Percentiles rank a stretch among this genome's conserved stretches.
Conservation (phyloP, 2,113 vertebrate genomes). For the Holacanthus passer region DNA sequence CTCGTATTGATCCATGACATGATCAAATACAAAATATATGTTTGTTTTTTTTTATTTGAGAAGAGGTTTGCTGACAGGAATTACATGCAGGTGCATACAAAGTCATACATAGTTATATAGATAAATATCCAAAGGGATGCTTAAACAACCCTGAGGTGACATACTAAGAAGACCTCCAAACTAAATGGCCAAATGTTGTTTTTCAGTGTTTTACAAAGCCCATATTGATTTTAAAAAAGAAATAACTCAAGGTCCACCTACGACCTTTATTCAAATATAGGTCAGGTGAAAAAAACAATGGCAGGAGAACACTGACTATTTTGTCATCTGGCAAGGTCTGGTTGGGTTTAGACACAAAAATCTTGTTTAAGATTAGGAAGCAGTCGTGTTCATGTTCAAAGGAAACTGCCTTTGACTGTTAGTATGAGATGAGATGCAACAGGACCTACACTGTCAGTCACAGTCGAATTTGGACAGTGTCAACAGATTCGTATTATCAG, state of each 20-base stretch:
- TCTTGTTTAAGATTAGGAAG: not conserved
- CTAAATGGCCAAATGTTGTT: not conserved
- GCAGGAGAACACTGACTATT: no score
- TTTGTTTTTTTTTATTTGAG: not conserved
- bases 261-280: not conserved
- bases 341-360: not conserved
- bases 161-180: not conserved
- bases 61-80: not conserved
- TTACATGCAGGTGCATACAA: not conserved
- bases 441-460: not conserved
- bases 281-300: no score
- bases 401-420: not conserved
- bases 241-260: not conserved
- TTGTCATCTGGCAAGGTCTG: not conserved
- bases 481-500: not conserved
- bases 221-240: no score
- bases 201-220: not conserved
- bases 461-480: not conserved
- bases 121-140: not conserved
- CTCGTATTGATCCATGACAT: not conserved
- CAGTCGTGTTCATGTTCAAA: not conserved
- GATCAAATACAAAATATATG: not conserved
- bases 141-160: not conserved
- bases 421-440: not conserved
- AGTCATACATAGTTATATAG: not conserved